Base-by-base conservation (phyloP, 2,797 vertebrate species). In the Peromyscus nudipes region DNA sequence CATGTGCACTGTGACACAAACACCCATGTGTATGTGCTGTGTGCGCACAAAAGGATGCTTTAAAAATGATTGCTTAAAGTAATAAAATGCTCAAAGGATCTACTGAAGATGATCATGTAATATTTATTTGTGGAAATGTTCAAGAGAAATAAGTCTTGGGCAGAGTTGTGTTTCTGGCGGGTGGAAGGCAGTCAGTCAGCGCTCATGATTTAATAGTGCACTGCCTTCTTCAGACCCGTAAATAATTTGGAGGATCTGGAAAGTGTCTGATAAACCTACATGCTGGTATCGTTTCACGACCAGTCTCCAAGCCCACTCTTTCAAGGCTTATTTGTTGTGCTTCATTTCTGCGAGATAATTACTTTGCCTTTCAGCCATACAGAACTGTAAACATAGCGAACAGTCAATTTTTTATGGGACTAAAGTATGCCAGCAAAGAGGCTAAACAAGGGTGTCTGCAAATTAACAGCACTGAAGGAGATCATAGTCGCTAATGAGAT, bases 261-360 rank as follows among this genome's bases (percentile, higher is more conserved):
- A 95, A 94, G 92, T 89, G 90, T 75, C 92, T 82, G 73, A 81
- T 92, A 95, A 92, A 52, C 43, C 43, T 88, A 1, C 60, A 16
- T 14, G 49, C 8, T 34, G 40, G 57, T 92, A 87, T 80, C 94
- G 55, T 67, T 94, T 86, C 86, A 81, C 52, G 92, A 6, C 73
- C 73, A 73, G n/a, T 87, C 83, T 81, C 69, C 52, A 82, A 87
- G 71, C 87, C 86, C 25, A 46, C 57, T 89, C 34, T 89, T 91
- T 76, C 75, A 77, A 83, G 82, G 64, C 87, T 67, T 97, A 97
- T 97, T 97, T 94, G 49, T 92, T 98, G 2, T 92, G 95, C 92
- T 97, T 98, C 95, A 90, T 97, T 97, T 97, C 97, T 97, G 69
- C 17, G 82, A 94, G 57, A 88, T 95, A 92, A 73, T 95, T 57